Conservation (phyloP, 2,113 vertebrate species). For the Lepus americanus region DNA sequence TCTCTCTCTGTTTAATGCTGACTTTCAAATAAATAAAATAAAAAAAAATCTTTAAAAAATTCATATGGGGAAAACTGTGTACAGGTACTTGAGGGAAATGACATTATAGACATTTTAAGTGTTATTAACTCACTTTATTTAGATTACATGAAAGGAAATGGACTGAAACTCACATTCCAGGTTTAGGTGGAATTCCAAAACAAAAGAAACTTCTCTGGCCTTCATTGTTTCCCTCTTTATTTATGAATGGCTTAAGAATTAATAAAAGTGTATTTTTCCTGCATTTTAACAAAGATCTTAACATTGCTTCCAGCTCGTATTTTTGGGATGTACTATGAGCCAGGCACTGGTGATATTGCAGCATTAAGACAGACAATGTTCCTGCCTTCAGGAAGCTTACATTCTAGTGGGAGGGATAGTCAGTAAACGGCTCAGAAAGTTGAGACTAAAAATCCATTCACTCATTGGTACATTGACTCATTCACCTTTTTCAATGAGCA, state of each 20-base stretch:
- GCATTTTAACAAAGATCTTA: neutral
- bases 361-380: neutral
- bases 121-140: conserved; percentile 31
- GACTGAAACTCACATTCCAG: neutral
- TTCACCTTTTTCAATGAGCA: neutral
- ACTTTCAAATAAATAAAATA: no score
- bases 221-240: conserved; percentile 30
- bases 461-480: conserved; percentile 18
- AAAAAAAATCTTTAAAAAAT: neutral
- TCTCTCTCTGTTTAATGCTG: no score
- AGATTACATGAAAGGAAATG: neutral
- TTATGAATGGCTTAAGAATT: neutral
- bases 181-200: conserved; percentile 2
- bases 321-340: neutral
- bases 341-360: neutral
- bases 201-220: neutral
- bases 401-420: neutral
- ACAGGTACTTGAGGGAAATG: conserved; percentile 42
- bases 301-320: conserved; percentile 7
- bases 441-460: conserved; percentile 17
- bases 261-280: conserved; percentile 36
- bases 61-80: neutral
- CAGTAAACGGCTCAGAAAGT: neutral
- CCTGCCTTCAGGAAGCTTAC: conserved; percentile 15
- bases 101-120: conserved; percentile 2